Evolutionary conservation across 2,888 invertebrate genomes (phyloP), one percentile per base, ranked within the genome.

Genomic region (Meloe dianella): DNA sequence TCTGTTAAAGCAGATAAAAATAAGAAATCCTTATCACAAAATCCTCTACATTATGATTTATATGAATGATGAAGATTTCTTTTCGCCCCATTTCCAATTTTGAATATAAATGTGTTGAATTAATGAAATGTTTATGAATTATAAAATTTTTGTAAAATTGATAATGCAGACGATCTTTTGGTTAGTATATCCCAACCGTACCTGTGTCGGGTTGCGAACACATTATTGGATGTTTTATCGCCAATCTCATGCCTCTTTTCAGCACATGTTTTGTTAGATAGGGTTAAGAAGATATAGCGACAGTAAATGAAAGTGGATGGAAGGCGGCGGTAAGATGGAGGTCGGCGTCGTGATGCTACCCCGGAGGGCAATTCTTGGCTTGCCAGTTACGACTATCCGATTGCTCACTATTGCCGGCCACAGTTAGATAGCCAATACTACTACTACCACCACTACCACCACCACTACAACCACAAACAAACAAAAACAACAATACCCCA

Each of bases 341-440:
- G 73, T 73, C 71, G 74, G 69, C 60, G 67, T 67, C 60, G 59
- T 85, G 86, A 85, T 83, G 81, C 85, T 84, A 85, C 87, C 87
- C 86, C 77, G 81, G 88, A 86, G 87, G 85, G 86, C 85, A 78
- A 84, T 88, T 86, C 81, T 84, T 84, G 86, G 86, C 85, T 86
- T 86, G 86, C 86, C 86, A 85, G 88, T 88, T 88, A 88, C 88
- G 86, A 87, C 80, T 79, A 81, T 85, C 85, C 88, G 88, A 88
- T 88, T 88, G 88, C 88, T 86, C 75, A 74, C 76, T 77, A 78
- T 78, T 73, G 77, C 79, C 74, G 73, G 58, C 74, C 74, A 71
- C 71, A 64, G 67, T 66, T 74, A 68, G 61, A 63, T 41, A 41
- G n/a, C 38, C n/a, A 38, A 73, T 60, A 60, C 65, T 35, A 68